phyloP scores from a whole-genome alignment of 53 echinoderm and acorn worm species.

The Hippasteria phrygiana region DNA sequence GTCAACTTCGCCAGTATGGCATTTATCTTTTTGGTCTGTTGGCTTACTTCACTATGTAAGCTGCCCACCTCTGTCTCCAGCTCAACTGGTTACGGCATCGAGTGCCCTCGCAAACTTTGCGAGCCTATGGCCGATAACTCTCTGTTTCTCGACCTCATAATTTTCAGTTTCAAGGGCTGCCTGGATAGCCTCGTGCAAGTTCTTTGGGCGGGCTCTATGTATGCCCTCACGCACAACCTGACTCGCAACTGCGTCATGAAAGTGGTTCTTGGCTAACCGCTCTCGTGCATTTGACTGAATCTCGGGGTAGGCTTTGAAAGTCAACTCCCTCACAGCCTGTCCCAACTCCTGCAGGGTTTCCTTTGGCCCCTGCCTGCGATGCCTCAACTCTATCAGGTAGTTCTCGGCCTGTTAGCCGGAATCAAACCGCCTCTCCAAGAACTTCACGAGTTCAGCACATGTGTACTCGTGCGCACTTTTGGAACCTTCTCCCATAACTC shows the following conservation, averaged over 20 bases:
- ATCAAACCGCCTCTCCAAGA: constrained; percentile 21
- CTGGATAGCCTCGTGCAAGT: constrained; percentile 8
- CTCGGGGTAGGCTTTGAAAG: constrained; percentile 43
- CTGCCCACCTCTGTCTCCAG: neutral
- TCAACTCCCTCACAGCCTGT: constrained; percentile 29
- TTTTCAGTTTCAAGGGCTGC: constrained; percentile 14
- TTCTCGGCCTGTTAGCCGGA: constrained; percentile 29
- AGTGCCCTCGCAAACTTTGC: constrained; percentile 9
- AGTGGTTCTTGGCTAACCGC: constrained; percentile 42
- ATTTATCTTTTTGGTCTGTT: neutral
- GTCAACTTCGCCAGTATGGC: neutral
- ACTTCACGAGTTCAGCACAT: neutral
- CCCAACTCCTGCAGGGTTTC: constrained; percentile 49
- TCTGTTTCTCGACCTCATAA: neutral
- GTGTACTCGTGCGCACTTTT: neutral
- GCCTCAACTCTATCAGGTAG: constrained; percentile 27
- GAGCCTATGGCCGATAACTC: neutral
- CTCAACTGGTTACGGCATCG: constrained; percentile 16
- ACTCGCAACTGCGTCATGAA: constrained; percentile 30
- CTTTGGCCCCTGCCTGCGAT: constrained; percentile 35
- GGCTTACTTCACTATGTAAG: neutral
- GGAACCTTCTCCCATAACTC: neutral
- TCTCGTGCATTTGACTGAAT: constrained; percentile 34
- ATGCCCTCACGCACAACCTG: constrained; percentile 31
- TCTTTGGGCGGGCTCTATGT: constrained; percentile 2